A percentile compares a stretch with the other conserved stretches of the same genome.
Conservation (phyloP, 2,888 invertebrate genomes). For the Volucella zonaria region DNA sequence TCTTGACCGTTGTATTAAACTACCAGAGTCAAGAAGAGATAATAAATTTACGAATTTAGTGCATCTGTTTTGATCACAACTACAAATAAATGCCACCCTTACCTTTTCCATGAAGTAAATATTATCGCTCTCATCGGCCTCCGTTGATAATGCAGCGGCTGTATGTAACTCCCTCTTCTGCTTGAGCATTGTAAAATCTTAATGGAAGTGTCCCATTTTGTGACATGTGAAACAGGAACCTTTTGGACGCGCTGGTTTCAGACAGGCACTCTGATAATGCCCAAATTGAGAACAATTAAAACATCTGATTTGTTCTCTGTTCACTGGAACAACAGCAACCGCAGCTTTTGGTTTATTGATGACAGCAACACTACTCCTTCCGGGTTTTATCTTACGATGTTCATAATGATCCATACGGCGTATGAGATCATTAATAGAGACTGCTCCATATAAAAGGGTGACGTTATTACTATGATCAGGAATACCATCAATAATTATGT, state of each 20-base stretch:
- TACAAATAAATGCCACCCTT: conserved; percentile 10
- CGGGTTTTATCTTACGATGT: too few species aligned
- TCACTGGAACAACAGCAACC: too few species aligned
- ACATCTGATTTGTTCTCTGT: too few species aligned
- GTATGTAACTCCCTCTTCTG: background rate
- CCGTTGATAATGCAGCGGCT: background rate
- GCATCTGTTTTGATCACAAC: background rate
- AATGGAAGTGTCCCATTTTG: background rate
- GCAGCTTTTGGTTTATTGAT: too few species aligned
- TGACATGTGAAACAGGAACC: background rate
- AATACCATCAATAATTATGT: too few species aligned
- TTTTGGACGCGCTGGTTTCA: background rate
- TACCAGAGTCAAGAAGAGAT: too few species aligned
- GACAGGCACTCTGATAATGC: conserved; percentile 1
- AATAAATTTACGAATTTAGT: background rate
- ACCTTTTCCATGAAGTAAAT: background rate
- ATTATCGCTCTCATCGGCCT: background rate
- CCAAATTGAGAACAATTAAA: conserved; percentile 8
- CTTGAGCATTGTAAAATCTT: background rate
- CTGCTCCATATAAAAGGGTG: too few species aligned
- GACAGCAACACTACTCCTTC: too few species aligned
- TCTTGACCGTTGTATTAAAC: conserved; percentile 1
- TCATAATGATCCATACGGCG: too few species aligned
- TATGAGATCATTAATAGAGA: too few species aligned
- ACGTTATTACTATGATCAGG: too few species aligned